Base-by-base conservation (phyloP, 2,113 vertebrate genomes). In the Actenoides lindsayi region DNA sequence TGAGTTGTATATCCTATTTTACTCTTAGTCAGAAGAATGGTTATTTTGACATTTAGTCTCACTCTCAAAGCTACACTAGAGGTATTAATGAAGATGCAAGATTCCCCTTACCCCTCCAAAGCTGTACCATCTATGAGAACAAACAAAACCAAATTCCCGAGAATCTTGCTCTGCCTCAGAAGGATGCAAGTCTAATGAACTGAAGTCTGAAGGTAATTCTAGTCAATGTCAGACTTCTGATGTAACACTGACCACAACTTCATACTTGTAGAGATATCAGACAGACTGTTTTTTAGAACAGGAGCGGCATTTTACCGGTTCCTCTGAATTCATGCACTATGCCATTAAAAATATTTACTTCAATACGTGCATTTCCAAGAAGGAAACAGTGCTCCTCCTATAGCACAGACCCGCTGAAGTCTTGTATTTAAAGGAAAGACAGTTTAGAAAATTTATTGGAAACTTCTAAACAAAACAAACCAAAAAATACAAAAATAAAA, bases 401-500 rank as follows among this genome's bases (percentile, higher is more conserved):
- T 33, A 94, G 81, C 48, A 89, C 64, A 75, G 73, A 78, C 35
- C 56, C 51, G 93, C 59, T 84, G 35, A 84, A 93, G 51, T 67
- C 73, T 91, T 96, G 27, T 9, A 88, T 71, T 96, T 96, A 84
- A 95, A 95, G 37, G 60, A 96, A 94, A 87, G 71, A 87, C 59
- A 87, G 80, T 83, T 91, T 8, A 33, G 94, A 82, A 96, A 88
- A 95, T 71, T 95, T 96, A 96, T 96, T 97, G 87, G 65, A 93
- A 93, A 73, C 59, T 82, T 95, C 91, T 92, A 69, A 95, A 65
- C 30, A 76, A 82, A 95, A 33, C 35, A 94, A 94, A 75, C n/a
- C 30, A 89, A 77, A 77, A 96, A 88, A 60, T 83, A 93, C 76
- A 97, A 89, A 93, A 93, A 94, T 82, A 27, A 87, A 87, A 87